Evolutionary conservation across 2,888 invertebrate species (phyloP).

Genomic region (Drosophila lacicola): DNA sequence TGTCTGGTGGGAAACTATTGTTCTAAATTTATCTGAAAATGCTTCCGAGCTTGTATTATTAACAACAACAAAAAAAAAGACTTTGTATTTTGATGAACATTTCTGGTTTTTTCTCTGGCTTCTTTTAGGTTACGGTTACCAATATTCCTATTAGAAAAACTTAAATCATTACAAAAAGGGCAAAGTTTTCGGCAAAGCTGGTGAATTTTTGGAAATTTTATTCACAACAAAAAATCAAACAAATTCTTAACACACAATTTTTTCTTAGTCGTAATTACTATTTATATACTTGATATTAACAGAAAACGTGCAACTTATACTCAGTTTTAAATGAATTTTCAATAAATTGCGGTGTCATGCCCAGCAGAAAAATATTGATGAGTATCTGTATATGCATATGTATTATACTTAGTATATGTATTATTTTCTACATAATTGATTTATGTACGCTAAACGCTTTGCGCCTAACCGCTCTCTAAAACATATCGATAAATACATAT

Average conservation of each 20-base stretch:
- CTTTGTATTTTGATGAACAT: slow-evolving; percentile 33
- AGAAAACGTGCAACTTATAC: slow-evolving; percentile 23
- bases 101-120: slow-evolving; percentile 48
- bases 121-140: slow-evolving; percentile 77
- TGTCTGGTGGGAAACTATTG: slow-evolving; percentile 40
- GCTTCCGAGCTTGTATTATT: not conserved
- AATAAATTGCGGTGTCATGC: slow-evolving; percentile 45
- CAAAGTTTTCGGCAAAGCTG: slow-evolving; percentile 52
- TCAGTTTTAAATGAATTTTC: slow-evolving; percentile 12
- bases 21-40: slow-evolving; percentile 22
- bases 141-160: slow-evolving; percentile 66
- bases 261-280: slow-evolving; percentile 6
- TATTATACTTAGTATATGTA: slow-evolving; percentile 2
- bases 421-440: slow-evolving; percentile 16
- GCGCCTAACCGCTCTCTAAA: slow-evolving; percentile 55
- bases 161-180: slow-evolving; percentile 25
- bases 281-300: slow-evolving; percentile 15
- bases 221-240: slow-evolving; percentile 9
- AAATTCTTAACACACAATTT: slow-evolving; percentile 33
- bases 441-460: slow-evolving; percentile 56
- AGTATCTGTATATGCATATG: slow-evolving; percentile 7
- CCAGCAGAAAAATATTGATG: not conserved
- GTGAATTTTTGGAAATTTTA: slow-evolving; percentile 43
- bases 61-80: not conserved
- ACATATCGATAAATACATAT: not conserved